Evolutionary conservation across 2,888 invertebrate genomes (phyloP), one percentile per base, ranked within the genome.

Genomic region (Latrodectus elegans): DNA sequence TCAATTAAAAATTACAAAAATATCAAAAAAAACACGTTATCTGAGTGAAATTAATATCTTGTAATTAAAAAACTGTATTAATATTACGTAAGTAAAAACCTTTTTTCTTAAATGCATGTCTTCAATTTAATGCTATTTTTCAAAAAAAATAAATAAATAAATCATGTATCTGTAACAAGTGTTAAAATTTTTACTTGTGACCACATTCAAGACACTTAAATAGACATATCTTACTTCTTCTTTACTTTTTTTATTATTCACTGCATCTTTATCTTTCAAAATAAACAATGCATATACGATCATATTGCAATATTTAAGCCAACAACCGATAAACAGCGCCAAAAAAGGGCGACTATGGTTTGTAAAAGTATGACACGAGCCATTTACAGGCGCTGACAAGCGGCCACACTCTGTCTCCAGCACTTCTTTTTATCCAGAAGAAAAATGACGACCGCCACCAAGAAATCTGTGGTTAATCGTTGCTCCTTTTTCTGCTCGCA

Each of bases 381-480:
- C 81, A 81, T 81, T 81, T 74, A 81, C 82, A 82, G 82, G 82
- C 82, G 82, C 60, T 82, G 82, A 82, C 75, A 82, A 26, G 53
- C 17, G 51, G 70, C 22, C 60, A 10, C 64, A 52, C 49, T 80
- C 72, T 72, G 49, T 80, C 51, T 10, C 80, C 60, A n/a, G n/a
- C 22, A 70, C 65, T 15, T 78, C 67, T 73, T 73, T 72, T 81
- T 74, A 73, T 73, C 55, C 74, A 53, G n/a, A 82, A 82, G 75
- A 82, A 82, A 82, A 82, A 82, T 82, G 82, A 75, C 38, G 75
- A 75, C 82, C 70, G 75, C 49, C 75, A 55, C 81, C 26, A 72
- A 75, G 82, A 82, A 82, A 82, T 82, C 82, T 82, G 82, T 75
- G 82, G 82, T 82, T 82, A 82, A 82, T 82, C 82, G 82, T 82